These are phyloP conservation scores for Australoheros scitulus DNA, from an alignment of 2,113 vertebrate species.

Conservation along the genomic window DNA sequence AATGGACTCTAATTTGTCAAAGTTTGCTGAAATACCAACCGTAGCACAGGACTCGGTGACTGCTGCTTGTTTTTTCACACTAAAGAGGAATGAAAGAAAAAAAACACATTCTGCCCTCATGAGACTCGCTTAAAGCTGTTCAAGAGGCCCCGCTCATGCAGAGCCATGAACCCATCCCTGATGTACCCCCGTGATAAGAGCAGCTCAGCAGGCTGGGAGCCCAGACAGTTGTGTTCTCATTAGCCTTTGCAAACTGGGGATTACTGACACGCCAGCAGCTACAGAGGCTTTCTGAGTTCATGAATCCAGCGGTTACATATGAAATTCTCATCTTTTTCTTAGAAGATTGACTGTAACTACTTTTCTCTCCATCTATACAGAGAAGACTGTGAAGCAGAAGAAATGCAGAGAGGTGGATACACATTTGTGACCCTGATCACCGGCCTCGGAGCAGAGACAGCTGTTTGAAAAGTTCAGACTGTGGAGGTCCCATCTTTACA, in stretches of 20 bases:
- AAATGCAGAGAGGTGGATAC: not conserved
- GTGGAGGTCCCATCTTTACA: no score
- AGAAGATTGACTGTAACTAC: not conserved
- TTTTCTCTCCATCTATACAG: not conserved
- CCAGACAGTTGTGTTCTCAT: not conserved
- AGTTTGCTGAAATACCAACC: constrained; percentile 14
- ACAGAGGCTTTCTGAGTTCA: not conserved
- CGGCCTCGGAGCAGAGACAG: no score
- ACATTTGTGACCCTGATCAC: not conserved
- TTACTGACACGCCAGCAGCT: not conserved
- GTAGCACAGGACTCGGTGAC: not conserved
- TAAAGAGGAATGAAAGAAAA: constrained; percentile 14
- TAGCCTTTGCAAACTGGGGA: not conserved
- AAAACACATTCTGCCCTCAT: not conserved
- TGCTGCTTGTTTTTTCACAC: not conserved
- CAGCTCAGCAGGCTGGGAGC: not conserved
- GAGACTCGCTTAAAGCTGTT: not conserved
- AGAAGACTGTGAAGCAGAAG: not conserved
- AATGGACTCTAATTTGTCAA: constrained; percentile 22
- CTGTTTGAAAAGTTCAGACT: not conserved
- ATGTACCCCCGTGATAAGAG: not conserved
- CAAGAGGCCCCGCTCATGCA: not conserved
- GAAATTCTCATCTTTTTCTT: not conserved
- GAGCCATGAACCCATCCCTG: constrained; percentile 2
- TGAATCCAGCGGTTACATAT: not conserved